Conservation (phyloP, 2,797 vertebrate genomes). For the Hydrolagus colliei region DNA sequence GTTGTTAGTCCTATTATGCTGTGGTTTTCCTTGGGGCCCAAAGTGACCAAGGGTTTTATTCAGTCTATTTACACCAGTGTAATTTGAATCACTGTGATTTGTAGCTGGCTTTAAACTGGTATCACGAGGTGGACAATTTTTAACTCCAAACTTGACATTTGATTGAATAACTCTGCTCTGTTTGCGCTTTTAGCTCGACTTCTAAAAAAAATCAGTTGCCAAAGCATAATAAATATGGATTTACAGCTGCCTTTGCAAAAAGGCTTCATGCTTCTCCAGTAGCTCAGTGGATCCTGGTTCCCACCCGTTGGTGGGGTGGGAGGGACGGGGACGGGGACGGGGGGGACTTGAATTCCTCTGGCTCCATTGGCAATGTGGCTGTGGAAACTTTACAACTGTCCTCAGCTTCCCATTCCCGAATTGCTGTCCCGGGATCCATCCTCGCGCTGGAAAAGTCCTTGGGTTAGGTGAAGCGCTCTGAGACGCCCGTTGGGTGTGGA, state of each 20-base stretch:
- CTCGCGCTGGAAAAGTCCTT: too few species aligned
- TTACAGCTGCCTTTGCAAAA: constrained; percentile 1
- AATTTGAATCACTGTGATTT: constrained; percentile 27
- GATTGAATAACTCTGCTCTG: constrained; percentile 14
- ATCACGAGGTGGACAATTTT: constrained; percentile 28
- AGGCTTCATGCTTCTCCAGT: constrained; percentile 19
- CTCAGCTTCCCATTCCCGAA: too few species aligned
- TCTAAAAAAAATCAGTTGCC: not conserved
- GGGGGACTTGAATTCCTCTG: not conserved
- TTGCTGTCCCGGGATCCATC: too few species aligned
- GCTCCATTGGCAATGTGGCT: constrained; percentile 3
- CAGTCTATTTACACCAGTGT: constrained; percentile 24
- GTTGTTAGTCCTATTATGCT: constrained; percentile 30
- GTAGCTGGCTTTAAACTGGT: constrained; percentile 24
- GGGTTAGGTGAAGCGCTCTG: too few species aligned
- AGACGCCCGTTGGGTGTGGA: too few species aligned
- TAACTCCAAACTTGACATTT: not conserved
- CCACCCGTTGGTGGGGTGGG: not conserved
- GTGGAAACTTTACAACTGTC: too few species aligned
- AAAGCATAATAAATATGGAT: not conserved
- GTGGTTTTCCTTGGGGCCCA: constrained; percentile 30
- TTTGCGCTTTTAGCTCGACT: constrained; percentile 2
- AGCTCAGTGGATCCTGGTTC: not conserved
- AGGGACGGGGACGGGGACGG: not conserved
- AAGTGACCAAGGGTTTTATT: constrained; percentile 29